phyloP scores from a whole-genome alignment of 2,888 invertebrate genomes.

The Hydrotaea cyrtoneurina region DNA sequence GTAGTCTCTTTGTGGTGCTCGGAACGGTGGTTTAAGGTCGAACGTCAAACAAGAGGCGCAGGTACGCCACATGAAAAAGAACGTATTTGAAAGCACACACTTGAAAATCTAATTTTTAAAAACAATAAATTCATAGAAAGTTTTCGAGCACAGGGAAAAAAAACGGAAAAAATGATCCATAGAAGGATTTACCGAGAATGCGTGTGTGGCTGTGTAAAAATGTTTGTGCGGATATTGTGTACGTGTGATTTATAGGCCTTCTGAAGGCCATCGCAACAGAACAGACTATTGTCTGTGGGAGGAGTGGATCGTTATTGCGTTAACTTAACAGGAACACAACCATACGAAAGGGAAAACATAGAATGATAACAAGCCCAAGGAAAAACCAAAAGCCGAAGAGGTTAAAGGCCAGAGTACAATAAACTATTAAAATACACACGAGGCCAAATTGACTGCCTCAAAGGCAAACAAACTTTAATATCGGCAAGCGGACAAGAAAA shows the following conservation, averaged over 20 bases:
- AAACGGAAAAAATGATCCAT: neutral
- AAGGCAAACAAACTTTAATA: constrained; percentile 3
- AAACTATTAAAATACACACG: constrained; percentile 10
- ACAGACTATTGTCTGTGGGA: neutral
- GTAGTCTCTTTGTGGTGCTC: neutral
- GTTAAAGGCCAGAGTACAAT: constrained; percentile 16
- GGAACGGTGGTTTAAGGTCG: neutral
- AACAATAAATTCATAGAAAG: neutral
- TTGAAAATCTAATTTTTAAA: too few species aligned
- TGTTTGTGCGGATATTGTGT: neutral
- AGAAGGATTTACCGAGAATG: neutral
- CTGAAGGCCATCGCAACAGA: neutral
- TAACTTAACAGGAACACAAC: neutral
- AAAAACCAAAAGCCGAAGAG: neutral
- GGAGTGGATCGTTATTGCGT: neutral
- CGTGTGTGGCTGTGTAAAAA: neutral
- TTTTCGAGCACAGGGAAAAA: neutral
- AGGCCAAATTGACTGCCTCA: neutral
- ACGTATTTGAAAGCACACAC: neutral
- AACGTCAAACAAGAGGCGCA: neutral
- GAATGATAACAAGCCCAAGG: neutral
- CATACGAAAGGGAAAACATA: neutral
- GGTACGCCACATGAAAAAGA: neutral
- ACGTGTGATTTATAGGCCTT: neutral
- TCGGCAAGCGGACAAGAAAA: neutral